A percentile compares a stretch with the other conserved stretches of the same genome.
Conservation (phyloP, 1,140 invertebrate species). For the Atta texana region DNA sequence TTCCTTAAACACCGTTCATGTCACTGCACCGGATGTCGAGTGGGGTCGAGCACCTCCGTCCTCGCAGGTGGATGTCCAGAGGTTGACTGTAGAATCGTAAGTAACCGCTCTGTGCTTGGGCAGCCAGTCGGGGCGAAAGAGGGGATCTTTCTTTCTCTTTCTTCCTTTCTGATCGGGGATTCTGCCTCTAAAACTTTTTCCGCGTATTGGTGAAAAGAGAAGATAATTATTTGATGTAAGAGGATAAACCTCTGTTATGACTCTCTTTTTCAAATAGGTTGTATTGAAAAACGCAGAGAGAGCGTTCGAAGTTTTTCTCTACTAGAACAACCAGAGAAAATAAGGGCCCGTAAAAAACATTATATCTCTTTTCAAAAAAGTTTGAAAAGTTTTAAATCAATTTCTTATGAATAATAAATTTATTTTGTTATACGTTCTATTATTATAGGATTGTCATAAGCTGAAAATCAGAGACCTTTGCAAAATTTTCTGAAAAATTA, state of each 20-base stretch:
- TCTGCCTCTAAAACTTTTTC: conserved; percentile 69
- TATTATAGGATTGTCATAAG: not conserved
- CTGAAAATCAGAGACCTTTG: no score
- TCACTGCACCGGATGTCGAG: conserved; percentile 83
- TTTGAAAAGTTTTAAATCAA: not conserved
- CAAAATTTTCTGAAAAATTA: no score
- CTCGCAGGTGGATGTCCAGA: conserved; percentile 86
- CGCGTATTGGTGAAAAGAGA: conserved; percentile 53
- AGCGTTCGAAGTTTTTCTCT: not conserved
- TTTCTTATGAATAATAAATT: not conserved
- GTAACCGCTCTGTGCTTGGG: conserved; percentile 81
- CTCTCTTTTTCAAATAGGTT: not conserved
- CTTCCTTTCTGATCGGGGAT: conserved; percentile 55
- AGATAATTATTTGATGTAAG: conserved; percentile 33
- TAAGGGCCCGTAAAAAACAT: not conserved
- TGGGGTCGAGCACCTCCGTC: conserved; percentile 85
- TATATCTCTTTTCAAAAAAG: not conserved
- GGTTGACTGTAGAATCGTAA: conserved; percentile 86
- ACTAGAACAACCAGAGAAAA: not conserved
- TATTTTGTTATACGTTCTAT: not conserved
- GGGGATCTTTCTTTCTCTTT: conserved; percentile 66
- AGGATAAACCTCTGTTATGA: conserved; percentile 47
- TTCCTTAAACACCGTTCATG: conserved; percentile 81
- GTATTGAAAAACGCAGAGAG: not conserved
- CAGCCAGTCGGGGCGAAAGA: conserved; percentile 71